Evolutionary conservation across 2,797 vertebrate genomes (phyloP).

Genomic region (Aplochiton taeniatus): DNA sequence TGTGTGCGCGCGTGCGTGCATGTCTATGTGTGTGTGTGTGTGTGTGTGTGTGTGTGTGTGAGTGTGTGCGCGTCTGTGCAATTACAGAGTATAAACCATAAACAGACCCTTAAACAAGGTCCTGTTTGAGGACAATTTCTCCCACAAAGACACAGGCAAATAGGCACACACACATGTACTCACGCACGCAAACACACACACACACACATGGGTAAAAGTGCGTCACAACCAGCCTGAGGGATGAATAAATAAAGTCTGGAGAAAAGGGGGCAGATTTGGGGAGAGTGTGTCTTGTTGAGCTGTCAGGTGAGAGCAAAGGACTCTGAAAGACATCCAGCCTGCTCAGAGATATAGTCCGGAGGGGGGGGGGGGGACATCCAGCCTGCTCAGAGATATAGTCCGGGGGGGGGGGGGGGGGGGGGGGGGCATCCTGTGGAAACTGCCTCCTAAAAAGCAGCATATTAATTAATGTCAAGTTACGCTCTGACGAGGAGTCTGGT

Average conservation of each 20-base stretch:
- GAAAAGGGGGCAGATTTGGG: neutral
- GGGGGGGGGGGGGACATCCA: too few relatives aligned
- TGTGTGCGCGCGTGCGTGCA: neutral
- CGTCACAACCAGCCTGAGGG: neutral
- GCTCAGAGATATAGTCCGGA: too few relatives aligned
- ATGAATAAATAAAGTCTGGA: neutral
- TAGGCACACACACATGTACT: neutral
- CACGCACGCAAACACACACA: neutral
- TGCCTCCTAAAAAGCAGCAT: too few relatives aligned
- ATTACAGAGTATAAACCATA: neutral
- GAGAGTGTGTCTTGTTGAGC: neutral
- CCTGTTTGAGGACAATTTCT: conserved; percentile 27
- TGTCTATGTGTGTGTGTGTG: neutral
- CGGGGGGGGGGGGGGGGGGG: too few relatives aligned
- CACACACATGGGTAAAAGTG: neutral
- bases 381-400: too few relatives aligned
- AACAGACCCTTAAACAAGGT: conserved; percentile 6
- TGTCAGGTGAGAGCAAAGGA: neutral
- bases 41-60: neutral
- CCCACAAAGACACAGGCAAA: neutral
- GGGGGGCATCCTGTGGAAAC: too few relatives aligned
- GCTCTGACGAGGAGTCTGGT: too few relatives aligned
- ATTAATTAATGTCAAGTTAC: too few relatives aligned
- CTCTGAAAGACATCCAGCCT: too few relatives aligned
- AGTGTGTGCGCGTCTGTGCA: neutral